phyloP scores from a whole-genome alignment of 1,140 invertebrate species.

The Panulirus ornatus region DNA sequence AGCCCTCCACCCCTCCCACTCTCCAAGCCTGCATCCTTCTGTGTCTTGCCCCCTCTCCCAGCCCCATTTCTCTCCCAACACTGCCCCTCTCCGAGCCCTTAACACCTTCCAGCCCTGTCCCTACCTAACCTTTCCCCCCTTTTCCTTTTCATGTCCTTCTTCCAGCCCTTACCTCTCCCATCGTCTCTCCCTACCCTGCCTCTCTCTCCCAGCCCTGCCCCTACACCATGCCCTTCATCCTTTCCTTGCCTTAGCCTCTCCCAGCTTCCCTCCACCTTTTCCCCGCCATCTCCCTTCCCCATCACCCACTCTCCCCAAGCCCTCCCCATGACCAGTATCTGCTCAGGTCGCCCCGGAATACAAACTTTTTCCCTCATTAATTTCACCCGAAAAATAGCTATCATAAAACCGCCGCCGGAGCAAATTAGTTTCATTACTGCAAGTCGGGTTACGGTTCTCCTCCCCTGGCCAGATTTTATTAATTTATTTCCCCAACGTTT shows the following conservation, averaged over 20 bases:
- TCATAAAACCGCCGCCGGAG: too few species aligned
- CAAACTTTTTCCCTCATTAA: too few species aligned
- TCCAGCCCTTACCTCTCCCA: neutral
- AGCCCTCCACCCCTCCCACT: neutral
- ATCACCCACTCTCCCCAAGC: neutral
- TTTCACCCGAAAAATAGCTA: too few species aligned
- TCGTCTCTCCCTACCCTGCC: constrained; percentile 1
- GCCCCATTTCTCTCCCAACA: neutral
- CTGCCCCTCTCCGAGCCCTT: neutral
- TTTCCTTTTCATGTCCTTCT: neutral
- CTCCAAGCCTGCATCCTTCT: neutral
- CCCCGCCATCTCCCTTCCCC: neutral
- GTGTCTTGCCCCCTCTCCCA: neutral
- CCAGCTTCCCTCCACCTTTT: neutral
- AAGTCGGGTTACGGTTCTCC: neutral
- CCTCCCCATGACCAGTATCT: neutral
- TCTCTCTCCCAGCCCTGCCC: neutral
- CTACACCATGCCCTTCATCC: neutral
- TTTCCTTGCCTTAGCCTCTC: neutral
- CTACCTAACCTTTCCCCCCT: neutral
- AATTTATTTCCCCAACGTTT: neutral
- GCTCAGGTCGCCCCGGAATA: neutral
- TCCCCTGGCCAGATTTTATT: neutral
- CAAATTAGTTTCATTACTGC: neutral
- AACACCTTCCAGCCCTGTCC: neutral